Percentiles rank a stretch among this genome's conserved stretches.
Conservation (phyloP, 2,797 vertebrate species). For the Premnoplex brunnescens region DNA sequence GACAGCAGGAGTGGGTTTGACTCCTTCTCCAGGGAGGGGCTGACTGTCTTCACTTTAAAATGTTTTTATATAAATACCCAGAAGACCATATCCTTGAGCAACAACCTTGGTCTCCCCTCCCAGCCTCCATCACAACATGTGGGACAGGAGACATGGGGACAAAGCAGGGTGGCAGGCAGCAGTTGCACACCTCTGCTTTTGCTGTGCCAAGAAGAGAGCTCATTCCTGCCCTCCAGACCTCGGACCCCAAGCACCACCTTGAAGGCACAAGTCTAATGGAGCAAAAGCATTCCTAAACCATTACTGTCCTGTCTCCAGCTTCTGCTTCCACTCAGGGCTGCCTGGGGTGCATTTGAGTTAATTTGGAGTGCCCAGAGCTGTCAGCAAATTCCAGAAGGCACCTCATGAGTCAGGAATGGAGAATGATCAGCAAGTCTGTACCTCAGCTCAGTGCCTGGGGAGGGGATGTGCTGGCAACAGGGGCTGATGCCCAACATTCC, state of each 20-base stretch:
- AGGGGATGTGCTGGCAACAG: accelerated
- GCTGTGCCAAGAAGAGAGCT: neutral
- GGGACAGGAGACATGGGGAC: accelerated
- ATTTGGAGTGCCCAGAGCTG: neutral
- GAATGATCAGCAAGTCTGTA: neutral
- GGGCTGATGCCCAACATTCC: neutral
- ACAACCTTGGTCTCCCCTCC: neutral
- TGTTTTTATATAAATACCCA: constrained; percentile 21
- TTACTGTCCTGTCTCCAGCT: neutral
- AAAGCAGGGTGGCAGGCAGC: neutral
- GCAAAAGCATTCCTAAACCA: neutral
- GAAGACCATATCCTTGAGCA: neutral
- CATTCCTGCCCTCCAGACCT: neutral
- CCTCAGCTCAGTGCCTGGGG: neutral
- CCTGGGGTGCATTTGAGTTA: neutral
- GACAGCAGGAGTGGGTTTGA: neutral
- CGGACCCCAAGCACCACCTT: accelerated
- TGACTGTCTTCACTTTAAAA: neutral
- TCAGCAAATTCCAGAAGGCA: neutral
- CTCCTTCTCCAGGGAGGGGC: neutral
- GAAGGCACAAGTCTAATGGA: neutral
- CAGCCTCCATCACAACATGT: accelerated
- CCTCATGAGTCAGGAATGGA: neutral
- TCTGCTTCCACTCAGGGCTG: neutral
- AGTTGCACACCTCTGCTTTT: neutral